Evolutionary conservation across 2,888 invertebrate genomes (phyloP), one percentile per base, ranked within the genome.

Genomic region (Lithodes maja): DNA sequence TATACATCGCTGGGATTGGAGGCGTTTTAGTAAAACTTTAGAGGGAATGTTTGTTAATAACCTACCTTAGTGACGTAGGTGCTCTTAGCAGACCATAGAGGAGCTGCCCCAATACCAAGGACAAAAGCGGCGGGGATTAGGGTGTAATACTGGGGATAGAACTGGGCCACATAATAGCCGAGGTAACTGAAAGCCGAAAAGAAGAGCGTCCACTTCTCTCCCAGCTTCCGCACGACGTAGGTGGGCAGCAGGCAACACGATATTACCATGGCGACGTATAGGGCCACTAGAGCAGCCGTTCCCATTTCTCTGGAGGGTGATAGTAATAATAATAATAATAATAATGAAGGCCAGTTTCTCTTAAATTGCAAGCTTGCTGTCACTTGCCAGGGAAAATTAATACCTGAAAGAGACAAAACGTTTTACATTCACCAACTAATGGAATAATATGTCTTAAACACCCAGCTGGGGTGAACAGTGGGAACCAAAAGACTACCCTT

Each of bases 21-120:
- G 33, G 33, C 33, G 33, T 33, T 33, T 33, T 33, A 33, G 33
- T 33, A 33, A 33, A 33, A 33, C 33, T 33, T 33, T 33, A 33
- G 33, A 33, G 33, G 33, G 33, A 33, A 33, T 33, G 33, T 33
- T 33, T 33, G 33, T 33, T 33, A 33, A 33, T 33, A 33, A 33
- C 79, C 7, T 15, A 54, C 79, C 79, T 80, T 80, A 7, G 79
- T 80, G 54, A 80, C 17, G n/a, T 80, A 80, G 15, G 79, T 80
- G 5, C 79, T 17, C 54, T 80, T 80, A 5, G 79, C 53, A 2
- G 79, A n/a, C 79, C 79, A 80, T 7, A 80, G 54, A n/a, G 79
- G 55, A 9, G 79, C 79, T 5, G 79, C 79, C 1, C 53, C 79
- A 53, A 53, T n/a, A 1, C 79, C 79, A 1, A 80, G 52, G n/a